Base-by-base conservation (phyloP, 2,113 vertebrate genomes). In the Stegostoma tigrinum region DNA sequence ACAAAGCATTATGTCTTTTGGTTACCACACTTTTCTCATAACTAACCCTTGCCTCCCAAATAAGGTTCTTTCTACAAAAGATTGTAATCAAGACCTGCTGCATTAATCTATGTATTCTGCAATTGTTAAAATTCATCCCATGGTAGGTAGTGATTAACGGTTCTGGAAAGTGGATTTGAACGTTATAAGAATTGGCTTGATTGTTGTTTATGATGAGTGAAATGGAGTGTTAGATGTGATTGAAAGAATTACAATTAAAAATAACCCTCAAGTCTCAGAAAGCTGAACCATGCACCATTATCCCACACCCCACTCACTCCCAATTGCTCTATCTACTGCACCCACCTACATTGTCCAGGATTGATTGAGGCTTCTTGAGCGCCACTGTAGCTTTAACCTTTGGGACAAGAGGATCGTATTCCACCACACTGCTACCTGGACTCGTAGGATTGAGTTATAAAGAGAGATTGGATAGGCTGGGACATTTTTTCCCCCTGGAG, bases 71-170 rank as follows among this genome's bases (percentile, higher is more conserved):
- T 38, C 61, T 66, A 17, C 64, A 42, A 38, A 66, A 93, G 89
- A 34, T 66, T 93, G 30, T 93, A 93, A 93, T 67, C 61, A 66
- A 38, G 89, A 38, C 61, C 21, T 93, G 89, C 17, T 34, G 19
- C 4, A 0, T 61, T 87, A 87, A 52, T 52, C 45, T 12, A 87
- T 4, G 8, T 61, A 30, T 0, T 64, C 52, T 34, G 52, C 52
- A 93, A 67, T 93, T 93, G 89, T 64, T 34, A 93, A 66, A 67
- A n/a, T 93, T 93, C 34, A 42, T 93, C 89, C 66, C 30, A 38
- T 34, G 38, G 34, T 38, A 23, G 61, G 17, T 67, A n/a, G 34
- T 38, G 89, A 93, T 67, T 93, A n/a, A 93, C 67, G 55, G n/a
- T 66, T 67, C 34, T 38, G 61, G 15, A 61, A 91, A 91, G 21